Conservation (phyloP, 2,888 invertebrate species). For the Catocala nupta region DNA sequence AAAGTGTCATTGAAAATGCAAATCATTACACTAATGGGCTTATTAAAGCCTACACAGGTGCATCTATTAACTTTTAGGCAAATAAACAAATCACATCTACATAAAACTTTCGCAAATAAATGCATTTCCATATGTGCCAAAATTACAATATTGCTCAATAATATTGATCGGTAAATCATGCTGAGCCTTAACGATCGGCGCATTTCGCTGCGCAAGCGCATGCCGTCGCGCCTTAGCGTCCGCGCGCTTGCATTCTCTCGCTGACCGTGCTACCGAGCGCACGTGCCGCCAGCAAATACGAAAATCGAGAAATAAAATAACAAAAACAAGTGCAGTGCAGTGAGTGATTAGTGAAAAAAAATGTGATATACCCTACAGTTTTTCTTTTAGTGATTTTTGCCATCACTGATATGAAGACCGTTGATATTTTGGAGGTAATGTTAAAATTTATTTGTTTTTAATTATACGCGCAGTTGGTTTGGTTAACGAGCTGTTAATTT, state of each 20-base stretch:
- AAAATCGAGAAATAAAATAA: constrained; percentile 20
- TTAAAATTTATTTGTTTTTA: constrained; percentile 20
- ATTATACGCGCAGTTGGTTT: constrained; percentile 28
- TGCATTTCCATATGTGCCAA: constrained; percentile 6
- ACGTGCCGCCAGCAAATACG: constrained; percentile 24
- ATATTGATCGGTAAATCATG: constrained; percentile 6
- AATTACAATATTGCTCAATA: constrained; percentile 15
- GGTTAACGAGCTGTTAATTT: constrained; percentile 32
- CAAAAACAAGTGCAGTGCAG: constrained; percentile 42
- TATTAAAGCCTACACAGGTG: no score
- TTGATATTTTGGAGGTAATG: constrained; percentile 64
- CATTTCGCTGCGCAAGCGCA: constrained; percentile 53
- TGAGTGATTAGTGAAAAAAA: constrained; percentile 50
- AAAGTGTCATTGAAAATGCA: no score
- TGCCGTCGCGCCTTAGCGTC: constrained; percentile 18
- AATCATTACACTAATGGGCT: no score
- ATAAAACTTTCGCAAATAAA: not conserved
- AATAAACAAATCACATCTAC: no score
- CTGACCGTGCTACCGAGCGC: constrained; percentile 42
- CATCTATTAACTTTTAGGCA: no score
- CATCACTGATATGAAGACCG: constrained; percentile 57
- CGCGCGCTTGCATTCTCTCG: constrained; percentile 47
- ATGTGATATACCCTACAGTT: constrained; percentile 47
- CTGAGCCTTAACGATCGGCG: constrained; percentile 62
- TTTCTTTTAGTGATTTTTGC: constrained; percentile 43